Evolutionary conservation across 2,797 vertebrate genomes (phyloP).

Genomic region (Hemibagrus guttatus): DNA sequence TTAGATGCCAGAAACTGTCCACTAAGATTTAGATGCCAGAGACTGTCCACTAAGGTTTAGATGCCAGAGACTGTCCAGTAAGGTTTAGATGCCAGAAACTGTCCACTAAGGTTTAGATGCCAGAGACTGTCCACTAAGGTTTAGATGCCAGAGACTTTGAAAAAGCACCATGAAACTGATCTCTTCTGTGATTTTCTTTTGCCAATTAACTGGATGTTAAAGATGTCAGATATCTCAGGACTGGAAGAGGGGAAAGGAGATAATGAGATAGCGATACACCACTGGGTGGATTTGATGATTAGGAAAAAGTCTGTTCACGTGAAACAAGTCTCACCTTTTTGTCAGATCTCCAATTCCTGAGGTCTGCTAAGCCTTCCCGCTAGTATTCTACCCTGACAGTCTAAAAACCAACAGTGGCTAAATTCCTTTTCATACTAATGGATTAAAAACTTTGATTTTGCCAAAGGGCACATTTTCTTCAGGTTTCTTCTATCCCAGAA

Average conservation of each 20-base stretch:
- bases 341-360: conserved; percentile 17
- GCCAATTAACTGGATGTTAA: neutral
- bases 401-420: conserved; percentile 35
- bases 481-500: neutral
- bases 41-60: neutral
- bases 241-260: neutral
- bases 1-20: too few species aligned
- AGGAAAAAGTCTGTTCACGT: neutral
- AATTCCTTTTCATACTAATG: conserved; percentile 37
- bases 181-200: neutral
- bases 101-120: too few species aligned
- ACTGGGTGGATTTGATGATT: neutral
- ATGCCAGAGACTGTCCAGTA: neutral
- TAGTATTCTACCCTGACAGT: conserved; percentile 14
- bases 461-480: conserved; percentile 29
- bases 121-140: neutral
- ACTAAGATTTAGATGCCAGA: too few species aligned
- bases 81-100: too few species aligned
- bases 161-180: neutral
- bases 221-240: neutral
- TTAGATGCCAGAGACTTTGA: neutral
- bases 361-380: conserved; percentile 2
- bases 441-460: conserved; percentile 23
- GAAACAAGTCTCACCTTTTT: conserved; percentile 25
- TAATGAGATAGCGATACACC: conserved; percentile 23